phyloP scores from a whole-genome alignment of 2,113 vertebrate species.

The Bettongia penicillata region DNA sequence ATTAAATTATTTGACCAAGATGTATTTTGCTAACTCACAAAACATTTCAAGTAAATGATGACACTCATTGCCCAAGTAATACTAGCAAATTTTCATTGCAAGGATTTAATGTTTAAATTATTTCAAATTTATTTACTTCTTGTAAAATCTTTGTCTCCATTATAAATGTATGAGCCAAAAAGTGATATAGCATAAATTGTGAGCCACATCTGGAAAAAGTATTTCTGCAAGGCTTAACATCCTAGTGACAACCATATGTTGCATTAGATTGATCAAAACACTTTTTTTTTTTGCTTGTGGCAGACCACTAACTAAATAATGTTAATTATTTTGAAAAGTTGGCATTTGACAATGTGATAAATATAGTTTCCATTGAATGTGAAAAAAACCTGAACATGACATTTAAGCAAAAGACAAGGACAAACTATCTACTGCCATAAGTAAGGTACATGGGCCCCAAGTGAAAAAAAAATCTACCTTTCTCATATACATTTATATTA shows the following conservation, averaged over 20 bases:
- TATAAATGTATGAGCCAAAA: conserved; percentile 42
- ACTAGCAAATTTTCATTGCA: conserved; percentile 3
- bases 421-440: conserved; percentile 21
- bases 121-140: conserved; percentile 45
- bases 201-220: conserved; percentile 66
- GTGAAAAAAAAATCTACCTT: neutral
- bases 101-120: conserved; percentile 8
- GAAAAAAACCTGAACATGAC: conserved; percentile 42
- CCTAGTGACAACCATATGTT: conserved; percentile 66
- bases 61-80: neutral
- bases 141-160: conserved; percentile 42
- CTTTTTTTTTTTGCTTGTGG: conserved; percentile 51
- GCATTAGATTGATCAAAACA: conserved; percentile 67
- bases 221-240: conserved; percentile 45
- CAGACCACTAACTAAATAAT: conserved; percentile 49
- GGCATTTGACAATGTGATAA: conserved; percentile 69
- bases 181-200: conserved; percentile 30
- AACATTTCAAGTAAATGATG: neutral
- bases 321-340: conserved; percentile 67
- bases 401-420: conserved; percentile 17
- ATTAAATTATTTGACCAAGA: neutral
- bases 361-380: conserved; percentile 45
- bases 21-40: neutral
- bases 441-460: neutral
- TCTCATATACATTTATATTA: neutral